Evolutionary conservation across 1,140 invertebrate species (phyloP), one percentile per base, ranked within the genome.

Genomic region (Drosophila lini): DNA sequence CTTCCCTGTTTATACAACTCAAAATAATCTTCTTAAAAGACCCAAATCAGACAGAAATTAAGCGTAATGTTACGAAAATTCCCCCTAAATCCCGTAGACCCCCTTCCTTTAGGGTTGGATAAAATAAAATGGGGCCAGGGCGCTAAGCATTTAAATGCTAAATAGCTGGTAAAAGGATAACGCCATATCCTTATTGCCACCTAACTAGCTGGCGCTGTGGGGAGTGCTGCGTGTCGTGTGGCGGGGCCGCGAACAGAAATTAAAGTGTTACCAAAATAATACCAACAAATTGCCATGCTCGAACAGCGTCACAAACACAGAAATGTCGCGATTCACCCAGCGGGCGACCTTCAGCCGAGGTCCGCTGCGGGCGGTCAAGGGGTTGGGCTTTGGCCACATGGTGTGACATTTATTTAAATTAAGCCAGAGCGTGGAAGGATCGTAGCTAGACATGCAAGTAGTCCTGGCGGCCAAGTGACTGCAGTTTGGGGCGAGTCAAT

Each of bases 141-240:
- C 80, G 74, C 69, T 69, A 75, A 78, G 64, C 80, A 88, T 89
- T 84, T 88, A 89, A 89, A 88, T 88, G 84, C 84, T 88, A 88
- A 88, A 88, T 78, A 88, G 84, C 84, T 88, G 80, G 84, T 84
- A 89, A 89, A 88, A 84, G 84, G 84, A 89, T 84, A 89, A 89
- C 76, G 84, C 71, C 65, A 83, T 80, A 86, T 82, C 80, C 83
- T 80, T 82, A 86, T 81, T 85, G 81, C 81, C 79, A 61, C 58
- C 74, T 70, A 86, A 69, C 77, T 81, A 77, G 74, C 61, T 62
- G 80, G 67, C 41, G 73, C 81, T 80, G 80, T 53, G 74, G 38
- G 56, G 56, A 64, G 53, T 47, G 62, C 48, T 48, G 60, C 45
- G 47, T 48, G 78, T 64, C 42, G 65, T 47, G 71, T 57, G 68